phyloP scores from a whole-genome alignment of 1,140 invertebrate species.

The Magallana ariakensis region DNA sequence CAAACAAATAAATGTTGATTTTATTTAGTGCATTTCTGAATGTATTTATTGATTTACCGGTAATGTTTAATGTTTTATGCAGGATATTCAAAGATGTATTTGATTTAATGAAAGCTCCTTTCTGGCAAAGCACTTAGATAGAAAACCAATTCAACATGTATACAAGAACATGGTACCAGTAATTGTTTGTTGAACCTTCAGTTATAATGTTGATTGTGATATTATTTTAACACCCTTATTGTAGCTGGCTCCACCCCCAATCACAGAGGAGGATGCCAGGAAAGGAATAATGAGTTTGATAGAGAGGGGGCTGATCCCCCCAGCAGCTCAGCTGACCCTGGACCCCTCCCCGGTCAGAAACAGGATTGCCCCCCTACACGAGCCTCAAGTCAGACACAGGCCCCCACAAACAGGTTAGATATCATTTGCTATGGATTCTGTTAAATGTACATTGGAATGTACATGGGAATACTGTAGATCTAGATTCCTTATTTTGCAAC shows the following conservation, averaged over 20 bases:
- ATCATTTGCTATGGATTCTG: too few species aligned
- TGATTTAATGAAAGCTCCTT: too few species aligned
- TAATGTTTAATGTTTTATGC: too few species aligned
- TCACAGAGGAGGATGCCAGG: conserved; percentile 77
- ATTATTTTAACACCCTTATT: not conserved
- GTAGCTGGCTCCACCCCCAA: conserved; percentile 77
- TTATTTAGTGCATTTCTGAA: too few species aligned
- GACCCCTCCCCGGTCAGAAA: conserved; percentile 78
- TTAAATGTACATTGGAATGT: too few species aligned
- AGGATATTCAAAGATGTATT: too few species aligned
- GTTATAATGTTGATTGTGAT: not conserved
- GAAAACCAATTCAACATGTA: too few species aligned
- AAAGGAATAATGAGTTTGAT: conserved; percentile 78
- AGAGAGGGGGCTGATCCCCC: conserved; percentile 78
- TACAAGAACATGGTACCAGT: not conserved
- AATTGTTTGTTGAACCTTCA: not conserved
- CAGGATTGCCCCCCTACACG: conserved; percentile 69
- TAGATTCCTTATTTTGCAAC: too few species aligned
- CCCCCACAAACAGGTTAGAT: conserved; percentile 67
- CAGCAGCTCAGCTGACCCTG: conserved; percentile 77
- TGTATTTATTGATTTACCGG: too few species aligned
- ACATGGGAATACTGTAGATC: too few species aligned
- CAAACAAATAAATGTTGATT: too few species aligned
- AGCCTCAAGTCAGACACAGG: conserved; percentile 68
- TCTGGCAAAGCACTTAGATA: too few species aligned